Percentiles rank a stretch among this genome's conserved stretches.
phyloP scores from a whole-genome alignment of 2,797 vertebrate species.

The Coccyzus lansbergi region DNA sequence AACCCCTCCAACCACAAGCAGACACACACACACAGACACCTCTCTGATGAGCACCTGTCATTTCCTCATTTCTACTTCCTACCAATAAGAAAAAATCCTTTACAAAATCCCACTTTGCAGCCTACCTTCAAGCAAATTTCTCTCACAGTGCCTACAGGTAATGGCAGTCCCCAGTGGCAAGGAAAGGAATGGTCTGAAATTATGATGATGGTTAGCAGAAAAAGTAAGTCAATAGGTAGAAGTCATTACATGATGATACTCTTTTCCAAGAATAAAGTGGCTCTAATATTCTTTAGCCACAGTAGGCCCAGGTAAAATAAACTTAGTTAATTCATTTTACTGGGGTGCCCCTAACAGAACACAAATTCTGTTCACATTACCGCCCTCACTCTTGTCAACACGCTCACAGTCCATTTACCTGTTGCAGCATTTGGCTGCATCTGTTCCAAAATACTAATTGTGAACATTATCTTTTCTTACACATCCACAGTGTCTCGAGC shows the following conservation, averaged over 20 bases:
- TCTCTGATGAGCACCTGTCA: not conserved
- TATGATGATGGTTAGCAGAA: not conserved
- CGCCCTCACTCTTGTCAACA: not conserved
- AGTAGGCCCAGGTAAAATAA: not conserved
- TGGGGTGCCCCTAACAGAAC: accelerated
- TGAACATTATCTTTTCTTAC: not conserved
- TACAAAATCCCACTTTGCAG: not conserved
- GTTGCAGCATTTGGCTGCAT: not conserved
- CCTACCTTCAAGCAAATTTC: not conserved
- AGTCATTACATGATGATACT: not conserved
- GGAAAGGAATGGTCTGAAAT: not conserved
- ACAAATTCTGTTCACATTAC: not conserved
- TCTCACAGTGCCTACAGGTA: not conserved
- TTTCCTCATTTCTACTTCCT: not conserved
- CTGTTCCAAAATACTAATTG: not conserved
- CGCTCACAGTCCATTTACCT: not conserved
- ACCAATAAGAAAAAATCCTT: not conserved
- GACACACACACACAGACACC: accelerated
- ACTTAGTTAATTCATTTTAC: not conserved
- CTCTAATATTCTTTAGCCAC: not conserved
- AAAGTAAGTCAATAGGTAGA: not conserved
- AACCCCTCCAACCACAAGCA: not conserved
- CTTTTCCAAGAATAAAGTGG: not conserved
- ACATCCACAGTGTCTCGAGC: not conserved
- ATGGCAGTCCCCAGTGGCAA: not conserved